Conservation (phyloP, 2,888 invertebrate genomes). For the Acanthosepion esculentum region DNA sequence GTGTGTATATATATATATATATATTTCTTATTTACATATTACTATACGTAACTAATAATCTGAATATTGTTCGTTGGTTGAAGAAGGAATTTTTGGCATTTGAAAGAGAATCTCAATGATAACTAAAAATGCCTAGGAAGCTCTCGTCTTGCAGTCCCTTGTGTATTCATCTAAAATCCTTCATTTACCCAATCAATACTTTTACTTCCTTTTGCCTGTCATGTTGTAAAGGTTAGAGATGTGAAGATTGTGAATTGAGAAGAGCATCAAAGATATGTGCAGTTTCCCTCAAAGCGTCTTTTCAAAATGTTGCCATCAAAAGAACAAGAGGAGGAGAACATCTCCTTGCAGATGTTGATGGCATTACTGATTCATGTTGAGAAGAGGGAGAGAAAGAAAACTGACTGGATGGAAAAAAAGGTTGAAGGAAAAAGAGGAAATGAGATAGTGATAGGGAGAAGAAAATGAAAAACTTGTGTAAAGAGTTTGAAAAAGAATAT, state of each 20-base stretch:
- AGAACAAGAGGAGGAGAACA: background rate
- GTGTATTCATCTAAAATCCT: no score
- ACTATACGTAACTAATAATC: background rate
- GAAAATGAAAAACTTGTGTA: background rate
- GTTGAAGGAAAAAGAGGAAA: background rate
- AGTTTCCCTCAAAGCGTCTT: no score
- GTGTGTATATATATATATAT: no score
- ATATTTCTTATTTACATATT: no score
- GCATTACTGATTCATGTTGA: no score
- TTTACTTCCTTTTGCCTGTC: no score
- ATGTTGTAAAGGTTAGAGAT: no score
- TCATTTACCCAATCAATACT: no score
- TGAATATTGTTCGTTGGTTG: background rate
- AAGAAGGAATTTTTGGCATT: constrained; percentile 6
- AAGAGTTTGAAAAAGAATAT: background rate
- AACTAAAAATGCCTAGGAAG: no score
- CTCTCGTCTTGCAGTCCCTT: no score
- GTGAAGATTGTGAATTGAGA: background rate
- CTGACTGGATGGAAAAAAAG: fast-evolving
- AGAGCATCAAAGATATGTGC: background rate
- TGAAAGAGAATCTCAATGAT: background rate
- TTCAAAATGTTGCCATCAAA: background rate
- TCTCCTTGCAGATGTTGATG: no score
- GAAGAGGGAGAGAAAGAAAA: background rate
- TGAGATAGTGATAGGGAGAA: background rate